Conservation (phyloP, 2,888 invertebrate genomes). For the Oeneis ivallda region DNA sequence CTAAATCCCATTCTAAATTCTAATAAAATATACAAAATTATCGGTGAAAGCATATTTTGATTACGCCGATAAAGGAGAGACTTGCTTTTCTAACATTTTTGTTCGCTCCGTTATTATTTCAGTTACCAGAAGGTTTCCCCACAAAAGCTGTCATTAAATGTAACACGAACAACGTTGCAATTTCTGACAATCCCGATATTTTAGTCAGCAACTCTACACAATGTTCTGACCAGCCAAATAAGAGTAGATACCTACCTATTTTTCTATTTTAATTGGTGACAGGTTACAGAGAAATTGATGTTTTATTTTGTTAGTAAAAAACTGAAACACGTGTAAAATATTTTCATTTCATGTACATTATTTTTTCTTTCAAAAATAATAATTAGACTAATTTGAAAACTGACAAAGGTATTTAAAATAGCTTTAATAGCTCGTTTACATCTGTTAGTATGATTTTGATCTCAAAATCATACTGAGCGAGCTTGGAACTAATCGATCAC, state of each 20-base stretch:
- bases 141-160: slow-evolving; percentile 1
- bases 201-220: not conserved
- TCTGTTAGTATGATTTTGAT: too few relatives aligned
- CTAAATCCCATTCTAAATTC: too few relatives aligned
- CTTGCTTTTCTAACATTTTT: not conserved
- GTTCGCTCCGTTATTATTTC: not conserved
- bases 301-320: too few relatives aligned
- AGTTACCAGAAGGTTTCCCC: not conserved
- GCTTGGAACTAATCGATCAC: too few relatives aligned
- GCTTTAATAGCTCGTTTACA: too few relatives aligned
- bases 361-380: too few relatives aligned
- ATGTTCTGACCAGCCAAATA: not conserved
- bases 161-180: not conserved
- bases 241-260: not conserved
- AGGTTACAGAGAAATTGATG: not conserved
- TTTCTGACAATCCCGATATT: not conserved
- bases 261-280: not conserved
- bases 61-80: not conserved
- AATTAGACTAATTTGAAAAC: too few relatives aligned
- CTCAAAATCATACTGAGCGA: too few relatives aligned
- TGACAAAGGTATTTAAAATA: too few relatives aligned
- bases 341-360: too few relatives aligned
- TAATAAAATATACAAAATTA: too few relatives aligned
- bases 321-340: too few relatives aligned
- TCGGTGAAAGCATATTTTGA: not conserved